phyloP scores from a whole-genome alignment of 2,797 vertebrate genomes.

The Glyptemys insculpta region DNA sequence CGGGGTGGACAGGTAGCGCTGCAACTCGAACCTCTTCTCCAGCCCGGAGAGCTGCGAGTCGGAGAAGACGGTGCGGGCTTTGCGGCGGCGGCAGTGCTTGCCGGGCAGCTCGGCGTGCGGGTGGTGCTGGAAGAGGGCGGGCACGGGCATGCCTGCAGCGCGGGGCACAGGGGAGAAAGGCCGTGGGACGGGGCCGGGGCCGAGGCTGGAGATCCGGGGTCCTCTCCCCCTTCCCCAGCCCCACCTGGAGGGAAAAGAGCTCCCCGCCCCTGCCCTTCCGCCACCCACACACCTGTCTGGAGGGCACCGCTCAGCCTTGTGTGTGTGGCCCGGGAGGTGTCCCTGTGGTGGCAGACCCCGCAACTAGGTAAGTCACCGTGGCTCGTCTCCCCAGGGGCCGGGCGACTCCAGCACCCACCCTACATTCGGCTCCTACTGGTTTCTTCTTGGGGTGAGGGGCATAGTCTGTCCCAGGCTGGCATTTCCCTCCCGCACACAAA shows the following conservation, averaged over 20 bases:
- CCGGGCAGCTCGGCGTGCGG: constrained; percentile 93
- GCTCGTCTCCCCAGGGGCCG: too few species aligned
- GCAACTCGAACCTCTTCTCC: constrained; percentile 97
- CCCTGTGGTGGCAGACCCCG: too few species aligned
- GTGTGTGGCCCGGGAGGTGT: too few species aligned
- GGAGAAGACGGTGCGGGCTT: constrained; percentile 97
- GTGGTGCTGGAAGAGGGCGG: constrained; percentile 94
- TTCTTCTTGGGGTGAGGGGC: neutral
- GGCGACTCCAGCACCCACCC: too few species aligned
- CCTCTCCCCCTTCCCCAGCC: accelerated
- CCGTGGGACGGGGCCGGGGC: neutral
- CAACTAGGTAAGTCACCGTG: too few species aligned
- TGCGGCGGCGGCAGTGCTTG: constrained; percentile 95
- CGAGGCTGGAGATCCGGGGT: too few species aligned
- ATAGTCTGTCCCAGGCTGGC: neutral
- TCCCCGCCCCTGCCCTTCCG: neutral
- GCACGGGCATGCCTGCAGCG: constrained; percentile 91
- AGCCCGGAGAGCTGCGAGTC: constrained; percentile 97
- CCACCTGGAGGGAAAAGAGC: neutral
- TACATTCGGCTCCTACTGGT: too few species aligned
- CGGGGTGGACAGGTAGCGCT: constrained; percentile 96
- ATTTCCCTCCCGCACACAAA: neutral
- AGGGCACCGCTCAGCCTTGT: too few species aligned
- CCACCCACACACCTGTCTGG: too few species aligned
- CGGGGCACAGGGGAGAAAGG: neutral